Percentiles rank a stretch among this genome's conserved stretches.
phyloP scores from a whole-genome alignment of 2,113 vertebrate genomes.

The Arenaria interpres region DNA sequence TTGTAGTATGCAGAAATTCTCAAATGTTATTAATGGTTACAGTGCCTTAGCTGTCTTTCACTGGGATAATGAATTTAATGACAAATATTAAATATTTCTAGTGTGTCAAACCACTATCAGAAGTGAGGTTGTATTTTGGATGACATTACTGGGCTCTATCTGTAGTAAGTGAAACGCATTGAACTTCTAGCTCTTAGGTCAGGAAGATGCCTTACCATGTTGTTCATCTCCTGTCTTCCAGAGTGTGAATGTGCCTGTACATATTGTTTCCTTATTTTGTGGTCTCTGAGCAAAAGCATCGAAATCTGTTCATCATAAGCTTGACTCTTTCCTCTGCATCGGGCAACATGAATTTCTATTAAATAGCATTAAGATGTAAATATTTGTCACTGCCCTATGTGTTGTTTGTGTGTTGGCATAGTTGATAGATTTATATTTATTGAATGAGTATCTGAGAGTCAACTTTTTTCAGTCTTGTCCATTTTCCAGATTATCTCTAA shows the following conservation, averaged over 20 bases:
- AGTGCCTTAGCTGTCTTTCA: neutral
- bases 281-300: neutral
- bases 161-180: neutral
- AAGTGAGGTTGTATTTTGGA: neutral
- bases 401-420: rapidly evolving
- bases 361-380: neutral
- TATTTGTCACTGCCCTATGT: neutral
- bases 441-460: neutral
- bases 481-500: neutral
- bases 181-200: neutral
- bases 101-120: neutral
- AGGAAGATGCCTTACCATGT: neutral
- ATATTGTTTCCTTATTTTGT: neutral
- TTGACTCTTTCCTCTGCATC: neutral
- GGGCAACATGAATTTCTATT: rapidly evolving
- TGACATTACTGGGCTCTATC: neutral
- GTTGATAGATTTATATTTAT: neutral
- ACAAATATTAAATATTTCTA: neutral
- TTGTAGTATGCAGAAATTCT: neutral
- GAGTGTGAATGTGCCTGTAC: neutral
- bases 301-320: neutral
- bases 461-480: neutral
- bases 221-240: neutral
- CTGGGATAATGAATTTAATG: neutral
- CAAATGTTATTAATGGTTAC: neutral